Percentiles rank a stretch among this genome's conserved stretches.
Evolutionary conservation across 1,140 invertebrate genomes (phyloP).

Genomic region (Hydropsyche tenuis): DNA sequence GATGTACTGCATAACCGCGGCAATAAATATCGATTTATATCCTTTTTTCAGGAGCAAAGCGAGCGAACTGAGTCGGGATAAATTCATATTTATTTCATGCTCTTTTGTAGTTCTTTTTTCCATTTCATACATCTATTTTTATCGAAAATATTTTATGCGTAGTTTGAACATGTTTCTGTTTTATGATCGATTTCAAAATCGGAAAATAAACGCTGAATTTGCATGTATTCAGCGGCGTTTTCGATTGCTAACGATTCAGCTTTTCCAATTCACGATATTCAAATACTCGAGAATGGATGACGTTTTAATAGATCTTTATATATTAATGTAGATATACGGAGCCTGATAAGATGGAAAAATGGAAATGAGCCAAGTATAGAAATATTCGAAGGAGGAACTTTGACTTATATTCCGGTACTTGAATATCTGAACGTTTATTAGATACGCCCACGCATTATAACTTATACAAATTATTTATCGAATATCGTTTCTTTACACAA

Average conservation of each 20-base stretch:
- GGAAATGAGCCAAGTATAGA: background rate
- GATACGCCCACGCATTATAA: constrained; percentile 2
- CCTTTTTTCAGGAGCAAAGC: background rate
- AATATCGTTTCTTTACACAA: too few relatives aligned
- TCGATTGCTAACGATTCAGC: too few relatives aligned
- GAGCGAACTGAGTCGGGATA: background rate
- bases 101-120: background rate
- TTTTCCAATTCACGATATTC: background rate
- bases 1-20: constrained; percentile 12
- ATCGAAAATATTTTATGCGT: too few relatives aligned
- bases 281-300: background rate
- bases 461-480: background rate
- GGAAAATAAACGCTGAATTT: too few relatives aligned
- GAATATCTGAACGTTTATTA: background rate
- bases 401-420: background rate
- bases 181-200: too few relatives aligned
- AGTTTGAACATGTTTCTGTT: too few relatives aligned
- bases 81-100: constrained; percentile 6
- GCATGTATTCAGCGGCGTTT: too few relatives aligned
- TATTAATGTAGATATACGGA: too few relatives aligned
- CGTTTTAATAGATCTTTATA: constrained; percentile 8
- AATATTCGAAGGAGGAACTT: background rate
- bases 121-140: background rate
- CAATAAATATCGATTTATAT: constrained; percentile 26
- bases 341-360: constrained; percentile 13